phyloP scores from a whole-genome alignment of 2,888 invertebrate species.

The Pristionchus exspectatus region DNA sequence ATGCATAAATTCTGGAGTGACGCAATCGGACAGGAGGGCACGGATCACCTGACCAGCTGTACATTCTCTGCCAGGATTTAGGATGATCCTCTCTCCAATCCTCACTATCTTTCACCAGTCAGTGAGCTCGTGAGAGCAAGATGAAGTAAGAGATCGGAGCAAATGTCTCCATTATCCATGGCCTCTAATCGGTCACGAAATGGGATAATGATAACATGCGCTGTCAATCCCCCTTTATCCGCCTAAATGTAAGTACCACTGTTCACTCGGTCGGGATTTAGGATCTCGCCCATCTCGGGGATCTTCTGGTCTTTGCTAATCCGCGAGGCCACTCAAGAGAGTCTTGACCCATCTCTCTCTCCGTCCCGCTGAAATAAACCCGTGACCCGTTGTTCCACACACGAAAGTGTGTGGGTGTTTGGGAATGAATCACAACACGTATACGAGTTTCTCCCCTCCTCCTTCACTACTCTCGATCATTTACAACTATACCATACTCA shows the following conservation, averaged over 20 bases:
- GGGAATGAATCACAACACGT: neutral
- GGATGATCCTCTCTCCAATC: too few species aligned
- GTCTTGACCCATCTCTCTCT: constrained; percentile 30
- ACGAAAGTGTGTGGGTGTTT: neutral
- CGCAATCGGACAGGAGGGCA: neutral
- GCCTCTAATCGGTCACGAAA: too few species aligned
- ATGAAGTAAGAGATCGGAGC: too few species aligned
- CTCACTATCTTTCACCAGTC: neutral
- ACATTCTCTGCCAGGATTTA: neutral
- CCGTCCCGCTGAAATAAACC: neutral
- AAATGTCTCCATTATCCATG: too few species aligned
- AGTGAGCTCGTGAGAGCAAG: neutral
- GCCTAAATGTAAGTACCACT: neutral
- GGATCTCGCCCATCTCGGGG: neutral
- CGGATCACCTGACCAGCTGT: neutral
- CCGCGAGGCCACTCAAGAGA: constrained; percentile 15
- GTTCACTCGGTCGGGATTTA: neutral
- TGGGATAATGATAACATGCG: too few species aligned
- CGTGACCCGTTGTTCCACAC: constrained; percentile 43
- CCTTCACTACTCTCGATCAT: constrained; percentile 8
- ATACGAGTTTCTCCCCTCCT: constrained; percentile 38
- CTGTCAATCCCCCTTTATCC: neutral
- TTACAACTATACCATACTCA: neutral
- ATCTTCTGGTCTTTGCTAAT: neutral
- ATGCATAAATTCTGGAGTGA: neutral